A percentile compares a stretch with the other conserved stretches of the same genome.
Conservation (phyloP, 1,140 invertebrate species). For the Drosophila cardini region DNA sequence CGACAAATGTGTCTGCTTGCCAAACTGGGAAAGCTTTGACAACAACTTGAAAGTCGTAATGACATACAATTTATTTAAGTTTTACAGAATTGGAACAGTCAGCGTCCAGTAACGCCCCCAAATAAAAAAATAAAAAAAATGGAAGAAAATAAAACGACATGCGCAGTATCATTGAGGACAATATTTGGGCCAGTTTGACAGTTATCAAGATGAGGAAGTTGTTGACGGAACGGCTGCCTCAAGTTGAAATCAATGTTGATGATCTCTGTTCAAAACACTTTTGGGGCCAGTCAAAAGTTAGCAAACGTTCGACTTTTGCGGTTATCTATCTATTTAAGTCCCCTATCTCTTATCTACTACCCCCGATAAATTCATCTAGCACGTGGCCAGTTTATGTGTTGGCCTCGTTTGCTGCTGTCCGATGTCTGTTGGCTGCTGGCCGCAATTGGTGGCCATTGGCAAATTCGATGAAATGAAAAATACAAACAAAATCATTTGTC, state of each 20-base stretch:
- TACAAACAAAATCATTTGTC: constrained; percentile 83
- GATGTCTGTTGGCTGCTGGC: constrained; percentile 36
- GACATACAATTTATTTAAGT: constrained; percentile 72
- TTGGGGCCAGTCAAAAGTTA: constrained; percentile 59
- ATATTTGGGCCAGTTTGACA: constrained; percentile 28
- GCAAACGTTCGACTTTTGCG: constrained; percentile 49
- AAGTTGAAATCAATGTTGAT: constrained; percentile 77
- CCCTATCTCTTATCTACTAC: neutral
- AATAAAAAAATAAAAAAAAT: too few relatives aligned
- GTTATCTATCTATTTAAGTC: constrained; percentile 57
- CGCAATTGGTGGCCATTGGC: constrained; percentile 60
- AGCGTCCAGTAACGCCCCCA: constrained; percentile 35
- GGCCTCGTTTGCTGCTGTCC: neutral
- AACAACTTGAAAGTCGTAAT: constrained; percentile 66
- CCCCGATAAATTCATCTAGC: neutral
- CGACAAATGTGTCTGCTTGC: constrained; percentile 27
- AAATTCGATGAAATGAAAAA: constrained; percentile 80
- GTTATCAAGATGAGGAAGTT: constrained; percentile 51
- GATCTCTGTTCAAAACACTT: constrained; percentile 58
- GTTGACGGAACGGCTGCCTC: constrained; percentile 47
- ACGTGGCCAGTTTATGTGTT: constrained; percentile 3
- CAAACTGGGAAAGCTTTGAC: neutral
- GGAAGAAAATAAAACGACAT: constrained; percentile 42
- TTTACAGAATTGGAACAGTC: constrained; percentile 50
- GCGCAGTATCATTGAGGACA: constrained; percentile 36